Evolutionary conservation across 2,888 invertebrate species (phyloP), one percentile per base, ranked within the genome.

Genomic region (Brenthis daphne): DNA sequence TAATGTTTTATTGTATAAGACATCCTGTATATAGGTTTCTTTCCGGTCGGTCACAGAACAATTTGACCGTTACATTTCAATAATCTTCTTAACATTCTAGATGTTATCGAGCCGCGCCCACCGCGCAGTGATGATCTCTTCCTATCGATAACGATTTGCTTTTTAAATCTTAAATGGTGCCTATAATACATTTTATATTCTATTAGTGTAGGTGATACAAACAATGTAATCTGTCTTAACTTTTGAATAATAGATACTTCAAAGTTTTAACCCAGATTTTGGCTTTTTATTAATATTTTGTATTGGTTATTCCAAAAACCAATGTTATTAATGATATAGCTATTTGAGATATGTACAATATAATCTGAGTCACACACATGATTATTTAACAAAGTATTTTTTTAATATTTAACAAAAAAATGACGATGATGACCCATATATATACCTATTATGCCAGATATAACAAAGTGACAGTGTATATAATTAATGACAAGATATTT

Each of bases 21-120:
- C 89, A 86, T 0, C 75, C 84, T 84, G 80, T 90, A 83, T 68
- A 65, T 68, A 53, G 70, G 76, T 80, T 85, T 63, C 84, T 89
- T 89, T 90, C 89, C 89, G 88, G 88, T 87, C 87, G 91, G 87
- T 86, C 92, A 90, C 71, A 71, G 56, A 68, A 65, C 91, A 92
- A 89, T 92, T 87, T 92, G 92, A 91, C 92, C 92, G 92, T 92
- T 92, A 92, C 92, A 92, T 86, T 92, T 92, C 92, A 92, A 92
- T 92, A 92, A 92, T 92, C 92, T 89, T 90, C 92, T 92, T 92
- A 92, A 89, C 88, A 89, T 87, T 82, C 81, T 79, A 87, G 92
- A 91, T 91, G 82, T 87, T 92, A 92, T 92, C 92, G 81, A 75
- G 81, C 86, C 90, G 88, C 92, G 85, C 92, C 92, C 84, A 87